Evolutionary conservation across 1,140 invertebrate genomes (phyloP).

Genomic region (Bombus haemorrhoidalis): DNA sequence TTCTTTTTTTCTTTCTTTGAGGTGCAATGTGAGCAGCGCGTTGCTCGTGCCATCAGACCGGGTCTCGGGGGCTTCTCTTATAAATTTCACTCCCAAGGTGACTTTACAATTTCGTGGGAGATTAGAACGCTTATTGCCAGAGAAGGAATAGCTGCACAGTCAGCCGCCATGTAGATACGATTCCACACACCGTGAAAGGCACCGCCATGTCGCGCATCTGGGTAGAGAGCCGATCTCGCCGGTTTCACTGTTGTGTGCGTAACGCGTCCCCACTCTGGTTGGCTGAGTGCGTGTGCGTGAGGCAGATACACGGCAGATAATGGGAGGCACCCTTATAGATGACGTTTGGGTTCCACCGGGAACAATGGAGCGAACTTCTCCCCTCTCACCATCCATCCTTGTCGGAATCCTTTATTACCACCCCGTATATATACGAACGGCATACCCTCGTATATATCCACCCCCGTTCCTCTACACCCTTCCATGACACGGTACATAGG

Average conservation of each 20-base stretch:
- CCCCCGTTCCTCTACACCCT: conserved; percentile 26
- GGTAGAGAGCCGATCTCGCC: conserved; percentile 58
- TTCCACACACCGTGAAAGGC: conserved; percentile 63
- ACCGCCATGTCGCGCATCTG: conserved; percentile 60
- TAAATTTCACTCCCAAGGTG: conserved; percentile 69
- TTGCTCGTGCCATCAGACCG: not conserved
- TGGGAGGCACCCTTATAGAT: conserved; percentile 78
- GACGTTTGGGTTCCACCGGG: conserved; percentile 75
- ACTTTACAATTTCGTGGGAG: conserved; percentile 73
- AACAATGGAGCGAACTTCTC: conserved; percentile 76
- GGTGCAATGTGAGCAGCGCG: not conserved
- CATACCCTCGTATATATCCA: conserved; percentile 57
- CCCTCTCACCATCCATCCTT: conserved; percentile 74
- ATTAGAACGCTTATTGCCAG: conserved; percentile 72
- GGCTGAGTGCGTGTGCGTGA: conserved; percentile 16
- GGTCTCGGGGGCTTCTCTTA: conserved; percentile 43
- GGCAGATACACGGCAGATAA: conserved; percentile 75
- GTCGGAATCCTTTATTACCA: conserved; percentile 81
- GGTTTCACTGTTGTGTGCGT: conserved; percentile 3
- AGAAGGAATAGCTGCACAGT: conserved; percentile 64
- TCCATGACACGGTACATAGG: conserved; percentile 1
- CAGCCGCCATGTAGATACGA: conserved; percentile 59
- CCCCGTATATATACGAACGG: conserved; percentile 65
- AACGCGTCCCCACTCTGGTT: conserved; percentile 1
- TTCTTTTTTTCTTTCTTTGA: too few species aligned